Conservation (phyloP, 1,140 invertebrate genomes). For the Harlomillsia oculata region DNA sequence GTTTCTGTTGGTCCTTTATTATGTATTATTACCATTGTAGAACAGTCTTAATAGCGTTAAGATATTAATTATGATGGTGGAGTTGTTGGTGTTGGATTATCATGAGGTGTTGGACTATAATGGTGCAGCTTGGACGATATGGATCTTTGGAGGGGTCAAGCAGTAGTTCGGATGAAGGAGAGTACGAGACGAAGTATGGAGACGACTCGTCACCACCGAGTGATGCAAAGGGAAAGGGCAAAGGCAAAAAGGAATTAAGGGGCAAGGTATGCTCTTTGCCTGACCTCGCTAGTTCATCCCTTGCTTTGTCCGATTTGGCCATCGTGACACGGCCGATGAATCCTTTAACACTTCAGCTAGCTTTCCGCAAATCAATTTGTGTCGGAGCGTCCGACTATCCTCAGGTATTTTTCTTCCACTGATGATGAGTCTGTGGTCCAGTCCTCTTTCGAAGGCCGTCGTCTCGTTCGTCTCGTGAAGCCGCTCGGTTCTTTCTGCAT, state of each 20-base stretch:
- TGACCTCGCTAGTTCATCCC: constrained; percentile 30
- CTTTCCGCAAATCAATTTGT: constrained; percentile 35
- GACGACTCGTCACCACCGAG: constrained; percentile 4
- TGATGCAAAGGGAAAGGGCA: constrained; percentile 10
- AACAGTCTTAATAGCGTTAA: no score
- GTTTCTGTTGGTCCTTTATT: no score
- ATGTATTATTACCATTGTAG: no score
- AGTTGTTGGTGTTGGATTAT: constrained; percentile 13
- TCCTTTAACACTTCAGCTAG: constrained; percentile 32
- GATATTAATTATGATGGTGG: no score
- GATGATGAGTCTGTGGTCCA: background rate
- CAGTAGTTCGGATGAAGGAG: constrained; percentile 35
- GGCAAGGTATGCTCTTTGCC: constrained; percentile 36
- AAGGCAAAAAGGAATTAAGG: constrained; percentile 25
- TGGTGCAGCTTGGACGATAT: constrained; percentile 22
- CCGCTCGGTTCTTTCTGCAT: background rate
- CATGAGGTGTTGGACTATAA: background rate
- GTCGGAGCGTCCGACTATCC: constrained; percentile 29
- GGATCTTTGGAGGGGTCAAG: constrained; percentile 25
- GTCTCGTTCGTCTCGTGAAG: constrained; percentile 25
- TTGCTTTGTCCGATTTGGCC: constrained; percentile 16
- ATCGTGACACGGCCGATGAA: constrained; percentile 8
- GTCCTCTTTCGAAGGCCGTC: background rate
- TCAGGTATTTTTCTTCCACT: constrained; percentile 23
- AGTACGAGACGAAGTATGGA: constrained; percentile 33